Percentiles rank a stretch among this genome's conserved stretches.
Conservation (phyloP, 2,888 invertebrate species). For the Argynnis bischoffii region DNA sequence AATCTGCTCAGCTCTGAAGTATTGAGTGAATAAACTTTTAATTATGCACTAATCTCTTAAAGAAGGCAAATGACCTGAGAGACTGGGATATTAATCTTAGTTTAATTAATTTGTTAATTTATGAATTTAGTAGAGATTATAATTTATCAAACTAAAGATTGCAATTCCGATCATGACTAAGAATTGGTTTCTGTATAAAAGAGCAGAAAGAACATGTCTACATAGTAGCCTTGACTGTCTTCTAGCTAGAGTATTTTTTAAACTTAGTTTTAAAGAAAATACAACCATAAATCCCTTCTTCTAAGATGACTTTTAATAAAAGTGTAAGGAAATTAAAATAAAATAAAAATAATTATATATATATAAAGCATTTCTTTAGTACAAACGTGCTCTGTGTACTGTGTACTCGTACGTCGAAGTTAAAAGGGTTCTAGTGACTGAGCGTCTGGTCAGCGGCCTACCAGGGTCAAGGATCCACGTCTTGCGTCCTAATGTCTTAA, state of each 20-base stretch:
- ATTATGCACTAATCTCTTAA: neutral
- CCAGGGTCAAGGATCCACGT: constrained; percentile 26
- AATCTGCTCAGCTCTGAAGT: neutral
- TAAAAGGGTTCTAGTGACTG: constrained; percentile 21
- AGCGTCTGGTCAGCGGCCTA: constrained; percentile 33
- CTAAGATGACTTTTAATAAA: no score
- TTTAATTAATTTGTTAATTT: no score
- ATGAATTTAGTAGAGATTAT: no score
- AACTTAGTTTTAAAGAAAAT: no score
- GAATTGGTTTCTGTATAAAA: no score
- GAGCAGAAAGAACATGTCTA: no score
- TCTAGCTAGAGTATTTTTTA: no score
- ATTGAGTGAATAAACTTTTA: neutral
- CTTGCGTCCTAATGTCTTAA: constrained; percentile 17
- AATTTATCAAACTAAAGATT: no score
- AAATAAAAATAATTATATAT: neutral
- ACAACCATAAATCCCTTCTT: no score
- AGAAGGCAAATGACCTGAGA: constrained; percentile 9
- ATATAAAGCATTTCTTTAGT: constrained; percentile 2
- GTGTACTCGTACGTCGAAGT: neutral
- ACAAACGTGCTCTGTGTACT: constrained; percentile 12
- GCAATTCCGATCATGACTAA: no score
- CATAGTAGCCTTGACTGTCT: no score
- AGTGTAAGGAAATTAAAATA: neutral
- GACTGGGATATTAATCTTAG: neutral